Evolutionary conservation across 2,888 invertebrate genomes (phyloP).

Genomic region (Psylliodes chrysocephalus): DNA sequence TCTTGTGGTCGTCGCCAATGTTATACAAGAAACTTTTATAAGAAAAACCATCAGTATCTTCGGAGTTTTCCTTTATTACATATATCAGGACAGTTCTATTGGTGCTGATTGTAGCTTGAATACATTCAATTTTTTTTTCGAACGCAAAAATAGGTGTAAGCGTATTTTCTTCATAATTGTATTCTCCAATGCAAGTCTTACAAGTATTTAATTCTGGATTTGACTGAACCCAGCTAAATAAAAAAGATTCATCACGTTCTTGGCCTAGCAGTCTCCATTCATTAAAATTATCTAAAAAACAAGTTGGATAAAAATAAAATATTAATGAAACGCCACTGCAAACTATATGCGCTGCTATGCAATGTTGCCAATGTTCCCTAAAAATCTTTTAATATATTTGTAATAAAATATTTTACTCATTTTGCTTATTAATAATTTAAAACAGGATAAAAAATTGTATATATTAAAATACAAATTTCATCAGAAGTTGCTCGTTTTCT

Average conservation of each 20-base stretch:
- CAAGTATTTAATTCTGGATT: constrained; percentile 41
- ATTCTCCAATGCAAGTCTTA: constrained; percentile 72
- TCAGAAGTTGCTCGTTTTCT: too few relatives aligned
- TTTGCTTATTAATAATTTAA: too few relatives aligned
- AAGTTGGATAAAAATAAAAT: too few relatives aligned
- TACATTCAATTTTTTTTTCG: constrained; percentile 72
- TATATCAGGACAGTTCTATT: constrained; percentile 70
- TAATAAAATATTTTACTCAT: too few relatives aligned
- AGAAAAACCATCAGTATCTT: constrained; percentile 36
- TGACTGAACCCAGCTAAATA: constrained; percentile 73
- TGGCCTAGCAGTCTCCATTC: constrained; percentile 86
- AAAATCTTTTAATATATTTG: too few relatives aligned
- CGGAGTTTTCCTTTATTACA: constrained; percentile 69
- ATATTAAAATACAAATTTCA: too few relatives aligned
- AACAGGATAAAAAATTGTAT: too few relatives aligned
- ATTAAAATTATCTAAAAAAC: constrained; percentile 74
- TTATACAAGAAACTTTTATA: constrained; percentile 70
- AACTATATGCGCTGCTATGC: too few relatives aligned
- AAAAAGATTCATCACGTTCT: constrained; percentile 79
- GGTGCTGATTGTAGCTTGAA: constrained; percentile 83
- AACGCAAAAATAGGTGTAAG: constrained; percentile 73
- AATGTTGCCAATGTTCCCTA: too few relatives aligned
- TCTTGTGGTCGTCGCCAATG: constrained; percentile 64
- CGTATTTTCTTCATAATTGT: constrained; percentile 70
- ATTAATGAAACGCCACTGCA: too few relatives aligned